Percentiles rank a stretch among this genome's conserved stretches.
phyloP scores from a whole-genome alignment of 2,888 invertebrate species.

The Apotomis turbidana region DNA sequence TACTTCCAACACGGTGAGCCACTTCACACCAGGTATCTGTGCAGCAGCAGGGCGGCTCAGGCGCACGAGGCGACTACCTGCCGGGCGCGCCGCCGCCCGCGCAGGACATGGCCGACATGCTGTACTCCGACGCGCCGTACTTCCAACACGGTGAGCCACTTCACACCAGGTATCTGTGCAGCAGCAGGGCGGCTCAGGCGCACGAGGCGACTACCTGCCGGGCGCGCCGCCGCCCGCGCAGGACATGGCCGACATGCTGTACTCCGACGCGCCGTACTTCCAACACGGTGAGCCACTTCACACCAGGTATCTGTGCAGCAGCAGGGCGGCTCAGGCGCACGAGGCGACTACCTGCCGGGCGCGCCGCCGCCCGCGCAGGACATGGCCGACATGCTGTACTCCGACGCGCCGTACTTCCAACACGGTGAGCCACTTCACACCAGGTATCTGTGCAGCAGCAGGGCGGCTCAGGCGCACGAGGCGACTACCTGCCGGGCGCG shows the following conservation, averaged over 20 bases:
- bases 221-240: constrained; percentile 50
- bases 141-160: constrained; percentile 54
- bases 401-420: constrained; percentile 65
- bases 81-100: constrained; percentile 47
- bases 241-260: constrained; percentile 50
- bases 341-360: constrained; percentile 60
- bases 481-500: constrained; percentile 58
- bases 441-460: no score
- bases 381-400: constrained; percentile 49
- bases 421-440: constrained; percentile 37
- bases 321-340: constrained; percentile 46
- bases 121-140: constrained; percentile 59
- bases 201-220: constrained; percentile 61
- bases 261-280: constrained; percentile 63
- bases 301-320: no score
- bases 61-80: constrained; percentile 62
- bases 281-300: constrained; percentile 48
- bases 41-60: neutral
- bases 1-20: constrained; percentile 59
- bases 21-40: no score
- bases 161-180: no score
- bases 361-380: constrained; percentile 50
- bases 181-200: constrained; percentile 24
- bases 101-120: constrained; percentile 52
- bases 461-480: constrained; percentile 50